Evolutionary conservation across 2,888 invertebrate species (phyloP), one percentile per base, ranked within the genome.

Genomic region (Asteroscopus sphinx): DNA sequence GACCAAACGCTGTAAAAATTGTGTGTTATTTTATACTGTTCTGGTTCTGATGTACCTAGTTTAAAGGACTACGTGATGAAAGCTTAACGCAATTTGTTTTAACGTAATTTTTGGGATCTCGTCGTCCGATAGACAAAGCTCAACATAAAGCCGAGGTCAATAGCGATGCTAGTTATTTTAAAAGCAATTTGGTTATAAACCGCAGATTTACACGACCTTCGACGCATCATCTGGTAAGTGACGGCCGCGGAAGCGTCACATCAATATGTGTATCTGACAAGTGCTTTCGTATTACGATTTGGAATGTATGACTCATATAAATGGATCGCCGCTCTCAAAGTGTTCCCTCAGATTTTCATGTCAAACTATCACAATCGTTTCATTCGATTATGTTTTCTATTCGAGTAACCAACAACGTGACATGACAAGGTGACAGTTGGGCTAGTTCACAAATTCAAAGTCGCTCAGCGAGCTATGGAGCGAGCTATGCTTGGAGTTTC

Each of bases 221-320:
- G 44, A 17, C 54, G 49, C 45, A 33, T 61, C 60, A 70, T 63
- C 49, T 61, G 57, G 49, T 47, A 42, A 55, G 57, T 25, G 60
- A 56, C 28, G 46, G 25, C 35, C 61, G 57, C 69, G 64, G 68
- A 61, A 64, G 54, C 73, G 63, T 65, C 59, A 65, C 46, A 56
- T 57, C 65, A 55, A 65, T 73, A 51, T 54, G 30, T 58, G 36
- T 65, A 57, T 39, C 60, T 45, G 52, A 55, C 39, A 41, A 39
- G 28, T 53, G 44, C 49, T 42, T 40, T 63, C 46, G 42, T 41
- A 57, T 44, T 45, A 42, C 33, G 41, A 42, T 48, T 54, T 11
- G 48, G 54, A 58, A 66, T 61, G 52, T 44, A 56, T 72, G 65
- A 73, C 35, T 74, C 71, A 63, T 53, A 32, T 12, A 37, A 57